Conservation (phyloP, 2,113 vertebrate genomes). For the Corydoras sp. region DNA sequence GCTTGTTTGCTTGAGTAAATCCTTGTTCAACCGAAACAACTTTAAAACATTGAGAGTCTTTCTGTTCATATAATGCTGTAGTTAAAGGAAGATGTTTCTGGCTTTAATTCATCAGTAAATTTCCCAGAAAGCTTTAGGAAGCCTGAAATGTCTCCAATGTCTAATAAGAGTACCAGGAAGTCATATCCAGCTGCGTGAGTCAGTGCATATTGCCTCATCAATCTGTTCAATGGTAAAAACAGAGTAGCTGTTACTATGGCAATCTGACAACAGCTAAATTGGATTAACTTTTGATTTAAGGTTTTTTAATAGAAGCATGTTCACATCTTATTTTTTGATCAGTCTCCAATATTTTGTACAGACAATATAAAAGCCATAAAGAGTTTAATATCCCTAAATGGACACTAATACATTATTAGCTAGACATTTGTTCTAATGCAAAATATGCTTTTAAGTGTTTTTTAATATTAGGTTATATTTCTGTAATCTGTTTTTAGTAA, state of each 20-base stretch:
- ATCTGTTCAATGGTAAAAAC: conserved; percentile 26
- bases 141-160: conserved; percentile 27
- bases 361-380: background rate
- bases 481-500: too few species aligned
- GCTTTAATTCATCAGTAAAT: background rate
- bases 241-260: conserved; percentile 23
- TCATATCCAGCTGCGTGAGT: conserved; percentile 39
- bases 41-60: background rate
- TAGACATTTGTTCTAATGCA: too few species aligned
- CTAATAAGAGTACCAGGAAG: conserved; percentile 42
- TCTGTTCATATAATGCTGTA: too few species aligned
- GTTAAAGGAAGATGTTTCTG: conserved; percentile 24
- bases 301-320: conserved; percentile 25
- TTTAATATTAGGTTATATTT: too few species aligned
- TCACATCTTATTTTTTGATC: conserved; percentile 34
- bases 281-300: conserved; percentile 31
- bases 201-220: conserved; percentile 34
- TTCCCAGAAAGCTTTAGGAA: conserved; percentile 29
- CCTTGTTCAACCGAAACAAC: too few species aligned
- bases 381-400: conserved; percentile 19
- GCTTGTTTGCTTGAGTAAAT: too few species aligned
- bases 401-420: conserved; percentile 11
- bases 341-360: conserved; percentile 24
- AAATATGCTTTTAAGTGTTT: too few species aligned
- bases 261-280: conserved; percentile 27